phyloP scores from a whole-genome alignment of 2,888 invertebrate species.

The Synanthedon andrenaeformis region DNA sequence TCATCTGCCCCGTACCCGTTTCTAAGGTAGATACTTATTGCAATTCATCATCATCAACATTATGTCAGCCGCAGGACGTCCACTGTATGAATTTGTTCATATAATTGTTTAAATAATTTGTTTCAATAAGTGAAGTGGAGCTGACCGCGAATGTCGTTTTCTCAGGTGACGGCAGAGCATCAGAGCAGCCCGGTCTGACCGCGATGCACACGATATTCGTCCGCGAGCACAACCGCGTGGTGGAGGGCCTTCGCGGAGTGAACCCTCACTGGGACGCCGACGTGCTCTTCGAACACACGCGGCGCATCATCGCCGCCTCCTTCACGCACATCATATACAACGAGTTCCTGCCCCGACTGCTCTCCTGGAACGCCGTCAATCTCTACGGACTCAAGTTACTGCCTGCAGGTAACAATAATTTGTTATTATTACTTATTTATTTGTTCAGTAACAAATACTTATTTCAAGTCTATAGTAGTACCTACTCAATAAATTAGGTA shows the following conservation, averaged over 20 bases:
- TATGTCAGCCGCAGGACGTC: too few relatives aligned
- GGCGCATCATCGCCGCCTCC: slow-evolving; percentile 82
- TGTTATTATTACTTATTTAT: neutral
- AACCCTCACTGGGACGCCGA: slow-evolving; percentile 94
- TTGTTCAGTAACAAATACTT: neutral
- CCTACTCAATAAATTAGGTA: too few relatives aligned
- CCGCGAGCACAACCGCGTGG: slow-evolving; percentile 90
- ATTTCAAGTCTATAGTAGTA: neutral
- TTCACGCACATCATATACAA: slow-evolving; percentile 87
- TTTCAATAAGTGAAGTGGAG: too few relatives aligned
- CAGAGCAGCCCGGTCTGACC: slow-evolving; percentile 91
- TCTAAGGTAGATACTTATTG: too few relatives aligned
- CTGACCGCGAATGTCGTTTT: too few relatives aligned
- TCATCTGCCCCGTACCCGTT: too few relatives aligned
- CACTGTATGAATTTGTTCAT: too few relatives aligned
- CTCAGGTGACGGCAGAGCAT: slow-evolving; percentile 86
- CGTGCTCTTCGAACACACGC: slow-evolving; percentile 82
- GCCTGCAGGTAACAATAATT: slow-evolving; percentile 70
- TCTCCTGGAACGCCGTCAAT: slow-evolving; percentile 91
- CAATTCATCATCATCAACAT: too few relatives aligned
- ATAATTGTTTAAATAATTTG: too few relatives aligned
- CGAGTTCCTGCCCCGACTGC: slow-evolving; percentile 89
- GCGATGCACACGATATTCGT: slow-evolving; percentile 90
- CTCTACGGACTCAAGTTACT: slow-evolving; percentile 87
- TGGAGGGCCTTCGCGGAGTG: slow-evolving; percentile 79